Evolutionary conservation across 23 tunicate genomes (phyloP).

Genomic region (Styela clava): DNA sequence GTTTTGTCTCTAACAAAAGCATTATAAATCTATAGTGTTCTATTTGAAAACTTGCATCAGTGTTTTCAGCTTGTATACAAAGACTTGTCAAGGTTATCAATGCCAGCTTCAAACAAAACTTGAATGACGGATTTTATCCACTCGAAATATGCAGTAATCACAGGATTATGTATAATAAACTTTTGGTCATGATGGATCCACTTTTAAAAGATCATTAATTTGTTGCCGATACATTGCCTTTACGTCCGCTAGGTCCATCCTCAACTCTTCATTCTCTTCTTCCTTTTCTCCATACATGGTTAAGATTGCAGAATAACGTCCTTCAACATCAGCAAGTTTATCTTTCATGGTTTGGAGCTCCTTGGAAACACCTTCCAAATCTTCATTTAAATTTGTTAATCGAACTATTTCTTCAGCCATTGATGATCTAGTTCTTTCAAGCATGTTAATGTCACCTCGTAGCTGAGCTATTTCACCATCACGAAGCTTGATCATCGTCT

Average conservation of each 20-base stretch:
- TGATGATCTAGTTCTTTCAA: slow-evolving; percentile 87
- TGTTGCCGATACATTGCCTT: slow-evolving; percentile 74
- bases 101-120: too few relatives aligned
- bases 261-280: slow-evolving; percentile 78
- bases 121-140: too few relatives aligned
- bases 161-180: too few relatives aligned
- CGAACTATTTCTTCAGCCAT: slow-evolving; percentile 99
- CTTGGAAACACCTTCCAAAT: slow-evolving; percentile 41
- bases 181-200: slow-evolving; percentile 21
- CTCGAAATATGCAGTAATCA: too few relatives aligned
- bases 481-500: slow-evolving; percentile 71
- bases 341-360: slow-evolving; percentile 39
- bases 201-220: slow-evolving; percentile 38
- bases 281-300: slow-evolving; percentile 90
- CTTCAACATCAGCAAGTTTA: slow-evolving; percentile 55
- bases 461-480: slow-evolving; percentile 90
- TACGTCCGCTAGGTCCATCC: slow-evolving; percentile 71
- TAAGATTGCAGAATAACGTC: slow-evolving; percentile 72
- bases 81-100: too few relatives aligned
- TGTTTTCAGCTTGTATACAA: too few relatives aligned
- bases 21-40: too few relatives aligned
- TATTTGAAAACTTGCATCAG: too few relatives aligned
- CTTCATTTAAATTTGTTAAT: slow-evolving; percentile 87
- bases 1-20: too few relatives aligned
- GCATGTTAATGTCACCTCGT: slow-evolving; percentile 88